phyloP scores from a whole-genome alignment of 2,797 vertebrate genomes.

The Carcharodon carcharias region DNA sequence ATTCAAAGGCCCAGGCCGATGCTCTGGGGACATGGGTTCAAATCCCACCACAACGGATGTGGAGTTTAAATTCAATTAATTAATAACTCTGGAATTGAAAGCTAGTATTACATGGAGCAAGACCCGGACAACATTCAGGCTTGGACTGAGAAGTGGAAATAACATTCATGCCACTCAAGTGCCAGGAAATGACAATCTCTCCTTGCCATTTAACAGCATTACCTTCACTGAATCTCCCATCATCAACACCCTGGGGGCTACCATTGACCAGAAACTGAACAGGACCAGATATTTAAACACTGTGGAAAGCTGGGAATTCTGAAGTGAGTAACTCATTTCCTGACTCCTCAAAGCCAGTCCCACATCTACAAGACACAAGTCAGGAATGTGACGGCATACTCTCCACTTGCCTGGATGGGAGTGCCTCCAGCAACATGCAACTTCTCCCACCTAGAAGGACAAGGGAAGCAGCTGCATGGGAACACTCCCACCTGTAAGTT shows the following conservation, averaged over 20 bases:
- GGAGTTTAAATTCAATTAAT: background rate
- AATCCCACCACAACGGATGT: background rate
- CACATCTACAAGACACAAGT: too few species aligned
- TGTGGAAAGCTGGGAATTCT: background rate
- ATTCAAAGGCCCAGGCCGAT: background rate
- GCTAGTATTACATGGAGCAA: background rate
- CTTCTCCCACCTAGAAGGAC: too few species aligned
- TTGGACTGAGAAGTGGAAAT: background rate
- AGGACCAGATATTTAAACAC: background rate
- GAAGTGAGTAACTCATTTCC: background rate
- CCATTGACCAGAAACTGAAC: background rate
- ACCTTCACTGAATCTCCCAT: background rate
- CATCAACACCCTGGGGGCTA: background rate
- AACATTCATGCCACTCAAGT: background rate
- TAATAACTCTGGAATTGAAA: background rate
- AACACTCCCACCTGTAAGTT: too few species aligned
- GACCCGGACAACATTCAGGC: too few species aligned
- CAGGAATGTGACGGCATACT: too few species aligned
- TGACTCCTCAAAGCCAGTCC: too few species aligned
- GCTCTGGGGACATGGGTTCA: background rate
- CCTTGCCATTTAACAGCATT: background rate
- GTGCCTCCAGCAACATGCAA: background rate
- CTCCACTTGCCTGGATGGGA: too few species aligned
- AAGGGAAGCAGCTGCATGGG: too few species aligned
- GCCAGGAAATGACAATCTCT: background rate